These are phyloP conservation scores for Zoanthus solanderi DNA, from an alignment of 92 coral and sea anemone genomes.

Conservation along the genomic window DNA sequence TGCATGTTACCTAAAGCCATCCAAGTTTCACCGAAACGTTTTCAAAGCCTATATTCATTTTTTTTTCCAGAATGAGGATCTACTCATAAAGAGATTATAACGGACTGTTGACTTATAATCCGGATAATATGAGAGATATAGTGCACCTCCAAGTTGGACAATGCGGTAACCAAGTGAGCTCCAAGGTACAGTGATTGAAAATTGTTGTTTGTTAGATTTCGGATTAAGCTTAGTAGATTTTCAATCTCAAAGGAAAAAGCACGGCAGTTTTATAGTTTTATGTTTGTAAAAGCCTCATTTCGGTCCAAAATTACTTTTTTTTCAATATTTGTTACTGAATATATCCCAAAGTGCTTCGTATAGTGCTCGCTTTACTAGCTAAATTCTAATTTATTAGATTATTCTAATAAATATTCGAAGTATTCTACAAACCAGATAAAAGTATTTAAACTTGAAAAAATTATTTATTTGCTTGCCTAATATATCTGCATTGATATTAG, in stretches of 20 bases:
- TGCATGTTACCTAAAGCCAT: slow-evolving; percentile 19
- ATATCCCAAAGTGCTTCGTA: not conserved
- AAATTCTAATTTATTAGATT: no score
- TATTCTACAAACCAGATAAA: no score
- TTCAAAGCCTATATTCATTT: not conserved
- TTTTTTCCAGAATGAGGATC: slow-evolving; percentile 30
- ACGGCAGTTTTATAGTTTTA: no score
- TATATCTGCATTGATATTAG: no score
- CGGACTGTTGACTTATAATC: slow-evolving; percentile 32
- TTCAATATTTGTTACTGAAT: not conserved
- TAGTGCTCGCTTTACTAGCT: no score
- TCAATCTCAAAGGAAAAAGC: not conserved
- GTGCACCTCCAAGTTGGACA: slow-evolving; percentile 93
- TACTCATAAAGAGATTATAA: not conserved
- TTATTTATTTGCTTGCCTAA: no score
- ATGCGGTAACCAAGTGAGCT: slow-evolving; percentile 87
- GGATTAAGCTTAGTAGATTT: not conserved
- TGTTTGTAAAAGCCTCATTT: no score
- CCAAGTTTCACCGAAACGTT: not conserved
- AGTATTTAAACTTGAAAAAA: no score
- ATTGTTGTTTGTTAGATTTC: not conserved
- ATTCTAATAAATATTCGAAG: no score
- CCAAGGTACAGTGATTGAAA: slow-evolving; percentile 63
- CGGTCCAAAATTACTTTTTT: no score
- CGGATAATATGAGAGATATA: slow-evolving; percentile 78